A percentile compares a stretch with the other conserved stretches of the same genome.
Evolutionary conservation across 2,113 vertebrate genomes (phyloP).

Genomic region (Daphoenositta chrysoptera): DNA sequence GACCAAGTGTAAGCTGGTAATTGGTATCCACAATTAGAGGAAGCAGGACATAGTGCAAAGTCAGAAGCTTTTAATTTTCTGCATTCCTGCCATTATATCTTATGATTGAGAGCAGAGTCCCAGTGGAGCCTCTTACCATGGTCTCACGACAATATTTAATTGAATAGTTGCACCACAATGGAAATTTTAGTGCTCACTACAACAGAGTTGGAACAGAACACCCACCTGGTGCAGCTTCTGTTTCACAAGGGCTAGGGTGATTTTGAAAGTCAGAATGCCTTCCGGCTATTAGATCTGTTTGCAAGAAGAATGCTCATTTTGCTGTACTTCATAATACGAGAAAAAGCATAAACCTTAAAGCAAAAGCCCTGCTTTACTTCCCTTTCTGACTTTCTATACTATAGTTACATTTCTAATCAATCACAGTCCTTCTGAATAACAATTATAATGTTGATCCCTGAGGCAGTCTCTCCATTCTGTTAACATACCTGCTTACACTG

Average conservation of each 20-base stretch:
- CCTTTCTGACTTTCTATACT: not conserved
- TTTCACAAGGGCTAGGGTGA: not conserved
- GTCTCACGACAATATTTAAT: not conserved
- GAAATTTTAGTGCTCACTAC: not conserved
- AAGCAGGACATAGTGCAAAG: not conserved
- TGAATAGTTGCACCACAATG: not conserved
- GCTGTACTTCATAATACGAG: not conserved
- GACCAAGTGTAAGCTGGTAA: not conserved
- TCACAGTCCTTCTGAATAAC: not conserved
- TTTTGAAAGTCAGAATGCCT: not conserved
- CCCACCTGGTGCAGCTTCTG: not conserved
- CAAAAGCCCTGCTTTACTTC: not conserved
- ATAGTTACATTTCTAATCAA: slow-evolving; percentile 11
- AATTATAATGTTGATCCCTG: slow-evolving; percentile 13
- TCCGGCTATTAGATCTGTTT: not conserved
- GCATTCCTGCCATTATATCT: slow-evolving; percentile 2
- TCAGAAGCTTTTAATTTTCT: not conserved
- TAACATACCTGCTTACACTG: not conserved
- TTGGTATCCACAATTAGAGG: slow-evolving; percentile 23
- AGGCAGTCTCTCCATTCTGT: not conserved
- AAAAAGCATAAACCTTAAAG: slow-evolving; percentile 1
- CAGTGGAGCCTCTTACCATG: not conserved
- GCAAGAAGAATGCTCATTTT: not conserved
- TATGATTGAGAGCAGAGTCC: not conserved
- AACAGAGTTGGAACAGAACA: not conserved